Base-by-base conservation (phyloP, 1,140 invertebrate genomes). In the Drosophila lini region DNA sequence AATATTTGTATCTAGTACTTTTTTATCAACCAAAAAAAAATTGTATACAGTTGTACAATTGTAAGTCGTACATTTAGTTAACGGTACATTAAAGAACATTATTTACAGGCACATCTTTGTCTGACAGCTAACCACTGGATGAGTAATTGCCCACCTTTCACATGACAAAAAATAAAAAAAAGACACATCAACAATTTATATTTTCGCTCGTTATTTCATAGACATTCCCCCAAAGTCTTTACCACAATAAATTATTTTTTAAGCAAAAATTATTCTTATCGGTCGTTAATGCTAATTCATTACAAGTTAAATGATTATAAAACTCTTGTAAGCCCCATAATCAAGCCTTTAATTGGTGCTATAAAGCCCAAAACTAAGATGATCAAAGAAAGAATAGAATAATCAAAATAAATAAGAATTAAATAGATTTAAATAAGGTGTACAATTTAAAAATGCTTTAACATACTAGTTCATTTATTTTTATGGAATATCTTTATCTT, bases 261-360 rank as follows among this genome's bases (percentile, higher is more conserved):
- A 28, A 28, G 5, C 25, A 28, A 28, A 0, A 28, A 28, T 28
- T 5, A 28, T 28, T 28, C 25, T 28, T 5, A 28, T 28, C 25
- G 25, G 25, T 28, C 25, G 5, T 5, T 19, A 34, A 19, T 52
- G 5, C 11, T 5, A 8, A 13, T 32, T 19, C 2, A 32, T 19
- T 53, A 32, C 32, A 36, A 36, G 19, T 15, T 53, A 38, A 53
- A 38, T 10, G 11, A 22, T 53, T 53, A 5, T 38, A 53, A 36
- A 15, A 5, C 32, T 11, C 1, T 22, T 53, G 16, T 36, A 36
- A 19, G 3, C 11, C 32, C 50, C 16, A 15, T 19, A 53, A 36
- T 36, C 32, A 36, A 34, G 19, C 13, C 16, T 36, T 9, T 53
- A 22, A 36, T 53, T 53, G 10, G 32, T 36, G 16, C 8, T 9